These are phyloP conservation scores for Myotis pilosus DNA, from an alignment of 2,797 vertebrate species.

Conservation along the genomic window DNA sequence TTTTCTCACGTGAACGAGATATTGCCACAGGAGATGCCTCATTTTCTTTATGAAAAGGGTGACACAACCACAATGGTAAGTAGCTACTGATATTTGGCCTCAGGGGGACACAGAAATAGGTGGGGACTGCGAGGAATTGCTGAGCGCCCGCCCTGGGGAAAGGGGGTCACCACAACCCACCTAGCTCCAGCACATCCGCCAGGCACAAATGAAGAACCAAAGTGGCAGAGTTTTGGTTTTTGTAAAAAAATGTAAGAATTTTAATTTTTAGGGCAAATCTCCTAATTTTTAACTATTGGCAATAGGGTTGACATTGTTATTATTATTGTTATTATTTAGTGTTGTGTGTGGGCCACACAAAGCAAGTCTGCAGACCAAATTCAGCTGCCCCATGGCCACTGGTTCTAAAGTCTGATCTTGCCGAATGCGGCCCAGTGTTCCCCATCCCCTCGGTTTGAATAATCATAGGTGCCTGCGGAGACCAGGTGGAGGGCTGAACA, in stretches of 20 bases:
- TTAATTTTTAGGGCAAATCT: background rate
- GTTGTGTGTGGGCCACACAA: background rate
- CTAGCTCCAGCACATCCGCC: background rate
- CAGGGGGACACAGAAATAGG: background rate
- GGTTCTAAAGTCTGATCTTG: background rate
- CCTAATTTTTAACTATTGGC: background rate
- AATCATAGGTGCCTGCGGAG: background rate
- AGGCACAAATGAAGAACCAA: background rate
- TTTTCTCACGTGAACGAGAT: background rate
- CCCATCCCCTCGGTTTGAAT: background rate
- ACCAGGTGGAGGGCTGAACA: rapidly evolving
- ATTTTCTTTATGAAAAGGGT: background rate
- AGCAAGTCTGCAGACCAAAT: background rate
- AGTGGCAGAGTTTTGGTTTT: background rate
- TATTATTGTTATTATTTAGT: background rate
- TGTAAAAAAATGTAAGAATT: background rate
- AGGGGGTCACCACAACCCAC: background rate
- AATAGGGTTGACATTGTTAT: background rate
- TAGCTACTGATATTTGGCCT: background rate
- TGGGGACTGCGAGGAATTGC: too few relatives aligned
- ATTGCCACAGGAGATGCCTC: background rate
- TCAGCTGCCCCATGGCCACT: background rate
- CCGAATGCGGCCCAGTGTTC: background rate
- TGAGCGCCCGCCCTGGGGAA: rapidly evolving
- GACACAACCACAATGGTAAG: background rate